Conservation (phyloP, 2,113 vertebrate genomes). For the Indri indri region DNA sequence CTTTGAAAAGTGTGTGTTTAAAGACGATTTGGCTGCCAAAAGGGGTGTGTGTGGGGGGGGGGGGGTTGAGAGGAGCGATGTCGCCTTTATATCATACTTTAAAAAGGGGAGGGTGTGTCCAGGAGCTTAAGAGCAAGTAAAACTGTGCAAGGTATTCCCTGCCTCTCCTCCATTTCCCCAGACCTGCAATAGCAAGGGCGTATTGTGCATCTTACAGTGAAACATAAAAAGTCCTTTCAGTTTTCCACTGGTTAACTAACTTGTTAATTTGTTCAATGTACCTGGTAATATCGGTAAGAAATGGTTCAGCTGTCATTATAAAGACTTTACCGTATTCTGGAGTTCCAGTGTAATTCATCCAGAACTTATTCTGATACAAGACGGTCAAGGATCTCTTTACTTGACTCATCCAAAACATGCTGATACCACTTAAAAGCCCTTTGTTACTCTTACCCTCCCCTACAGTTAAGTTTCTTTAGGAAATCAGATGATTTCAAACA, state of each 20-base stretch:
- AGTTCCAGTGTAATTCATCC: background rate
- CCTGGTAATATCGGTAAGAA: background rate
- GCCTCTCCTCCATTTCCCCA: background rate
- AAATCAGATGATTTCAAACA: background rate
- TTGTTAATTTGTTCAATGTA: background rate
- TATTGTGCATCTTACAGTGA: background rate
- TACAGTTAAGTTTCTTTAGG: background rate
- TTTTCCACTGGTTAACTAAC: constrained; percentile 34
- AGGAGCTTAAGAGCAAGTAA: background rate
- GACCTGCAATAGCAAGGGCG: background rate
- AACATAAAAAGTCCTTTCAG: background rate
- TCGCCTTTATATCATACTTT: constrained; percentile 32
- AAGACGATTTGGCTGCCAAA: constrained; percentile 44
- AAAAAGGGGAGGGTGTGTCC: background rate
- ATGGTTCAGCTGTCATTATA: background rate
- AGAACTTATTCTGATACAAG: background rate
- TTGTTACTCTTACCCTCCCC: background rate
- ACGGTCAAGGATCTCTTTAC: background rate
- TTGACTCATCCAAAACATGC: background rate
- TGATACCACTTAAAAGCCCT: background rate
- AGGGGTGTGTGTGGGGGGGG: background rate
- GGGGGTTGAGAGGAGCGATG: background rate
- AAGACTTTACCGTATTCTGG: background rate
- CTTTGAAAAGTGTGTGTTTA: constrained; percentile 66
- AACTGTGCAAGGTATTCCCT: background rate